phyloP scores from a whole-genome alignment of 2,888 invertebrate genomes.

The Lasioglossum villosulum region DNA sequence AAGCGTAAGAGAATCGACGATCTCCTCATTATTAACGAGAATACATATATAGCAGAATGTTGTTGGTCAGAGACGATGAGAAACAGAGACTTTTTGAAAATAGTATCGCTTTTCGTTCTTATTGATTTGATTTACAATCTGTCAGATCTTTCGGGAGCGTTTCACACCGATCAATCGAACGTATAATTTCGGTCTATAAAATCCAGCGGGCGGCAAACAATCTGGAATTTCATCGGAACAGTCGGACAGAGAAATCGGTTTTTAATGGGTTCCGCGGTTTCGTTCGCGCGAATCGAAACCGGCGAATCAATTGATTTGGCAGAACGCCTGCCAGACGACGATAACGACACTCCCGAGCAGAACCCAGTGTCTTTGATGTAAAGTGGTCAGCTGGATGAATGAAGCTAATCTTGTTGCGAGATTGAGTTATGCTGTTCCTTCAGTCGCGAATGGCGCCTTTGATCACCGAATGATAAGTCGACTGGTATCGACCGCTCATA shows the following conservation, averaged over 20 bases:
- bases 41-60: too few species aligned
- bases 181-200: background rate
- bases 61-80: background rate
- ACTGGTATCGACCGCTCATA: background rate
- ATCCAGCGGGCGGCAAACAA: background rate
- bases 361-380: conserved; percentile 18
- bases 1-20: background rate
- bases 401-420: conserved; percentile 29
- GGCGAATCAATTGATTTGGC: conserved; percentile 28
- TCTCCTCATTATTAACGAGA: too few species aligned
- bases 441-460: conserved; percentile 17
- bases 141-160: background rate
- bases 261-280: background rate
- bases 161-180: background rate
- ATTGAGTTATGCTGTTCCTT: conserved; percentile 27
- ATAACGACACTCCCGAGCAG: conserved; percentile 8
- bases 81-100: background rate
- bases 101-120: background rate
- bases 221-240: conserved; percentile 1
- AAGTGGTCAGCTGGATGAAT: conserved; percentile 18
- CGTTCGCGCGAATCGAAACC: conserved; percentile 6
- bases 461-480: conserved; percentile 24
- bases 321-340: conserved; percentile 22
- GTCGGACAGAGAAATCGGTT: background rate
- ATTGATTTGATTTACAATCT: background rate